A percentile compares a stretch with the other conserved stretches of the same genome.
Conservation (phyloP, 2,797 vertebrate genomes). For the Monodelphis domestica region DNA sequence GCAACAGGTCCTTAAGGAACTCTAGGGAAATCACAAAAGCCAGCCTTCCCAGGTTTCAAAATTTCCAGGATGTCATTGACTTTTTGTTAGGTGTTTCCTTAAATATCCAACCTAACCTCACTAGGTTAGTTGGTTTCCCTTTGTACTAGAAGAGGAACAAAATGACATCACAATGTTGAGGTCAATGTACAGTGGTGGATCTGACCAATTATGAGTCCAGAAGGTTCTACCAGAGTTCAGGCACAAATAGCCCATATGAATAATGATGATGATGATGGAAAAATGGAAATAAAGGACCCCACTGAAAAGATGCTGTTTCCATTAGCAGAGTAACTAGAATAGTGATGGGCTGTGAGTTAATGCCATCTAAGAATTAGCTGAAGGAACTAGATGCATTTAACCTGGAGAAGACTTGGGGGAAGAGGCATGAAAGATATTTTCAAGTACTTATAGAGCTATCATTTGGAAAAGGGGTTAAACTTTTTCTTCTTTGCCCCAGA, state of each 20-base stretch:
- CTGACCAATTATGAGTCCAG: no score
- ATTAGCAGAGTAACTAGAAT: not conserved
- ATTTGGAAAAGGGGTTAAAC: not conserved
- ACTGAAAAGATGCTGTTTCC: not conserved
- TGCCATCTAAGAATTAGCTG: not conserved
- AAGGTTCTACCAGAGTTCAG: no score
- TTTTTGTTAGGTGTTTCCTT: not conserved
- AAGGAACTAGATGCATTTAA: not conserved
- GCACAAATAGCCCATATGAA: no score
- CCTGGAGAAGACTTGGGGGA: not conserved
- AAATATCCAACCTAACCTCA: not conserved
- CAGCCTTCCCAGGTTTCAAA: not conserved
- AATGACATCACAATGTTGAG: no score
- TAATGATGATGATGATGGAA: not conserved
- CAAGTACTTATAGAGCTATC: not conserved
- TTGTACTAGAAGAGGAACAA: no score
- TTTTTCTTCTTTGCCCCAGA: not conserved
- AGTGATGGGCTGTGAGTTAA: not conserved
- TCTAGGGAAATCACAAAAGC: not conserved
- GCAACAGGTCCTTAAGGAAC: not conserved
- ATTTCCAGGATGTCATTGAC: not conserved
- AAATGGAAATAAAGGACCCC: not conserved
- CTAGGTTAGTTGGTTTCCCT: no score
- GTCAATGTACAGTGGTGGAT: no score
- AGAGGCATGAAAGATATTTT: not conserved